Conservation (phyloP, 2,797 vertebrate genomes). For the Rhinichthys osculus region DNA sequence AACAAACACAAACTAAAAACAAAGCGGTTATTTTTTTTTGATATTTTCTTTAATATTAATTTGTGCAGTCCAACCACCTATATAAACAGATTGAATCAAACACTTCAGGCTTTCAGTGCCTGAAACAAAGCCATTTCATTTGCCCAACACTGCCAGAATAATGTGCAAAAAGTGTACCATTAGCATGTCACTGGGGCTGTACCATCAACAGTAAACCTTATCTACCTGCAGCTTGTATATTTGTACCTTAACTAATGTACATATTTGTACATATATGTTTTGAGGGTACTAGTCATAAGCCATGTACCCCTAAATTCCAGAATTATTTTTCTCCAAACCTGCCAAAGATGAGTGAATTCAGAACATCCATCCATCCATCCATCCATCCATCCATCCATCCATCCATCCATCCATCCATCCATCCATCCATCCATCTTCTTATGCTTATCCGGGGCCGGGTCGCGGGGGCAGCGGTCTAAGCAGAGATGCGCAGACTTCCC, state of each 20-base stretch:
- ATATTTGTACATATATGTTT: background rate
- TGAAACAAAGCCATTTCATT: background rate
- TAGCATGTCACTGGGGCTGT: background rate
- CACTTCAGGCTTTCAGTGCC: constrained; percentile 26
- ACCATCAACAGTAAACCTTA: background rate
- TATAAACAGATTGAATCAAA: background rate
- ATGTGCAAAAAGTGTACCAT: background rate
- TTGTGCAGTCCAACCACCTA: background rate
- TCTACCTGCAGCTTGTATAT: background rate
- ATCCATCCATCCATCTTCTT: no score
- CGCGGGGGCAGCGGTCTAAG: no score
- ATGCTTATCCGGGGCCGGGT: no score
- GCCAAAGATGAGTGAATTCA: background rate
- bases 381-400: no score
- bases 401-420: no score
- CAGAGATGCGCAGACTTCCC: no score
- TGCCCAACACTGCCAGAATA: background rate
- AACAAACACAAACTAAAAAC: background rate
- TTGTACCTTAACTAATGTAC: background rate
- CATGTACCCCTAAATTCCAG: background rate
- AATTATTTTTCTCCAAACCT: background rate
- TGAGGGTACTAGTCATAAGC: background rate
- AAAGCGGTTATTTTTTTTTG: background rate
- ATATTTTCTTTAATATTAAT: constrained; percentile 14
- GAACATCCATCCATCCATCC: no score